Conservation (phyloP, 2,888 invertebrate genomes). For the Neoascia interrupta region DNA sequence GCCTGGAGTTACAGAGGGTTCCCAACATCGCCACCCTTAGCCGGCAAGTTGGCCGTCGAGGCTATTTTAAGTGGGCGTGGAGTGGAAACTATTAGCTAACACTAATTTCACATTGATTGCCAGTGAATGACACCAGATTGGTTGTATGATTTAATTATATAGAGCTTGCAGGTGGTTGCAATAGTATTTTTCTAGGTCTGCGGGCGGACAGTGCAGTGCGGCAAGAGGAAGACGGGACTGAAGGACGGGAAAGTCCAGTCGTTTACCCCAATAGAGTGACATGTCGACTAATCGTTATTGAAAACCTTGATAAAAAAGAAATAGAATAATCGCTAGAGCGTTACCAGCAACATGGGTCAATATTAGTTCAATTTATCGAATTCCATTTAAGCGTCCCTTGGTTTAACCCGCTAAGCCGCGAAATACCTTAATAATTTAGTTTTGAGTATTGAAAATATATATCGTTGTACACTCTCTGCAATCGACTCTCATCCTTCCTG, state of each 20-base stretch:
- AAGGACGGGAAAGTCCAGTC: slow-evolving; percentile 32
- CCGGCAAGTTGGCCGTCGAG: not conserved
- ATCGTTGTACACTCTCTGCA: no score
- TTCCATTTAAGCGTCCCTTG: no score
- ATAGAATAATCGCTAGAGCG: no score
- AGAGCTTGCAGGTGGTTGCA: not conserved
- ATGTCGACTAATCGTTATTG: no score
- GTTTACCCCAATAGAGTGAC: slow-evolving; percentile 26
- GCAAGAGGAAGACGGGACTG: not conserved
- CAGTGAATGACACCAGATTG: slow-evolving; percentile 60
- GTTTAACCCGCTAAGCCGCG: no score
- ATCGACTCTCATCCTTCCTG: no score
- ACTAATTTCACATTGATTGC: slow-evolving; percentile 59
- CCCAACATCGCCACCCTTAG: not conserved
- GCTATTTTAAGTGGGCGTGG: slow-evolving; percentile 40
- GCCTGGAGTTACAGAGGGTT: not conserved
- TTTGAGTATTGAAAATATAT: no score
- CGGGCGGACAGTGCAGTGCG: not conserved
- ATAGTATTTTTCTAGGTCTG: slow-evolving; percentile 6
- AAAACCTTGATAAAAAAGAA: no score
- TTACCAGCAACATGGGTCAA: no score
- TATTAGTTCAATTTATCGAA: no score
- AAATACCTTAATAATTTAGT: no score
- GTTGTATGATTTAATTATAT: slow-evolving; percentile 53
- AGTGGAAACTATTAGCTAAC: slow-evolving; percentile 62